These are phyloP conservation scores for Empidonax alnorum DNA, from an alignment of 2,113 vertebrate genomes.

Conservation along the genomic window DNA sequence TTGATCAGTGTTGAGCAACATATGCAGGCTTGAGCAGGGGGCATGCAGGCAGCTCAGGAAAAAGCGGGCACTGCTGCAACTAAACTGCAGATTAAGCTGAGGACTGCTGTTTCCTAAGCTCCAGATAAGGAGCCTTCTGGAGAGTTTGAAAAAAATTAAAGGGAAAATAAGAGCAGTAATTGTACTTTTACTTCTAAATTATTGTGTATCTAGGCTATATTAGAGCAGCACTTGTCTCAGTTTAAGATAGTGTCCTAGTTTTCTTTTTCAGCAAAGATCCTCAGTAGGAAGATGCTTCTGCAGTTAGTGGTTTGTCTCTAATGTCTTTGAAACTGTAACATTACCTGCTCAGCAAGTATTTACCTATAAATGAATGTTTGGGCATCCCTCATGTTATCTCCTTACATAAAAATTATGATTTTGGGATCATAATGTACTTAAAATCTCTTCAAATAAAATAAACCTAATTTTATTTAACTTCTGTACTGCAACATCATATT, in stretches of 20 bases:
- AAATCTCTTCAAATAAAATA: neutral
- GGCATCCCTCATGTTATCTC: neutral
- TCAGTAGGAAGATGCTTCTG: neutral
- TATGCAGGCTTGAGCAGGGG: slow-evolving; percentile 46
- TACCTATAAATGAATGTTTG: neutral
- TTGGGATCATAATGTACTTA: neutral
- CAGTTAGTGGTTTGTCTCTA: slow-evolving; percentile 43
- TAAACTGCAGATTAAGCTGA: slow-evolving; percentile 54
- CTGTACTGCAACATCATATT: neutral
- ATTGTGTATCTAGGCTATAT: neutral
- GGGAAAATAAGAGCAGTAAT: neutral
- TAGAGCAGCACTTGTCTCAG: neutral
- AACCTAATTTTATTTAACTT: neutral
- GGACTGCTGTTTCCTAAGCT: slow-evolving; percentile 50
- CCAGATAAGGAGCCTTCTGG: slow-evolving; percentile 55
- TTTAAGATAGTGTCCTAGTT: neutral
- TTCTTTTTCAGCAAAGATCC: slow-evolving; percentile 3
- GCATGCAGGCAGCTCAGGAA: neutral
- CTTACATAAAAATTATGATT: neutral
- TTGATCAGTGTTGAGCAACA: slow-evolving; percentile 40
- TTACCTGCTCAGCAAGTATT: slow-evolving; percentile 8
- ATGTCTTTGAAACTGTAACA: neutral
- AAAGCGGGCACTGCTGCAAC: slow-evolving; percentile 19
- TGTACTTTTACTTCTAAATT: neutral
- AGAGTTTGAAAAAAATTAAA: neutral